Base-by-base conservation (phyloP, 2,113 vertebrate species). In the Xiphophorus maculatus region DNA sequence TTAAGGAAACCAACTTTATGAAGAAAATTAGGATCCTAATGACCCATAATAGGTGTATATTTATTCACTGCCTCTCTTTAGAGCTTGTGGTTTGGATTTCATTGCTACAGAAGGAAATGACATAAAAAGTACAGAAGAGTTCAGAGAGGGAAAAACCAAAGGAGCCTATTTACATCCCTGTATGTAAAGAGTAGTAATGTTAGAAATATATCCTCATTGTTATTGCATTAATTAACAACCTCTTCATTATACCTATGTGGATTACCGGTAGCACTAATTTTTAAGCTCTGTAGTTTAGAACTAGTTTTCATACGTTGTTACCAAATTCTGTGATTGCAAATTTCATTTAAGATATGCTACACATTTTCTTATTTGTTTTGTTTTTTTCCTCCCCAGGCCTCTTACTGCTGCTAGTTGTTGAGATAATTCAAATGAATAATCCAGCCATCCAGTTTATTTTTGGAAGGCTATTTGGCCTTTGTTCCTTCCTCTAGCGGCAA, bases 1-100 rank as follows among this genome's bases (percentile, higher is more conserved):
- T 42, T 35, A 60, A 76, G 81, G 87, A 85, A 89, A 84, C 71
- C 69, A 70, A 74, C 73, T 81, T 79, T 70, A 84, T 86, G 63
- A 76, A 66, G 65, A 83, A 74, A 89, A 77, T 85, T 65, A 66
- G 60, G 19, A 62, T 83, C 69, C 32, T 87, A 85, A 89, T 88
- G 78, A 76, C 65, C 69, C 69, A 74, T 90, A 84, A 86, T 86
- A 71, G 35, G 63, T 80, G 73, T 69, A 62, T 83, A 80, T 87
- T 81, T 85, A 63, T 84, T 80, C 69, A 80, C 15, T 63, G 61
- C 75, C 35, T 69, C 73, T 84, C 27, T 73, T 84, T 65, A 71
- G 68, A 63, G 60, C 33, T 66, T 84, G 87, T 74, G 80, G 89
- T 82, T 86, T 77, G 25, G 29, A 40, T 80, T 73, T 66, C 14